Evolutionary conservation across 2,888 invertebrate genomes (phyloP).

Genomic region (Ctenicera cuprea): DNA sequence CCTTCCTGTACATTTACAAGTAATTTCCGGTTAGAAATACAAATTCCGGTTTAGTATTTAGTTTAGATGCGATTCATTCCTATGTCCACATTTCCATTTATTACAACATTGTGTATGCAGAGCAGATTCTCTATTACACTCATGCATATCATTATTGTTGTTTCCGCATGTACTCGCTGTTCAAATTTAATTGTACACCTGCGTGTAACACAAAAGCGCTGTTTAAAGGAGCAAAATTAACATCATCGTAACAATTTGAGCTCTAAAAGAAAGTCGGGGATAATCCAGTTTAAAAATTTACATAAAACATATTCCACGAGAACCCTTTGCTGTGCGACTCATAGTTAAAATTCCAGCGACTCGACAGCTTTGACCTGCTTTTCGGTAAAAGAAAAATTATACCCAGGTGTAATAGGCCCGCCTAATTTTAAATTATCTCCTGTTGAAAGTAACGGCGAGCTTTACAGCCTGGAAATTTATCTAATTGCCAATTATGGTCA

Average conservation of each 20-base stretch:
- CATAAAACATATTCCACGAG: not conserved
- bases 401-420: conserved; percentile 40
- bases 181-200: conserved; percentile 21
- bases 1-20: conserved; percentile 42
- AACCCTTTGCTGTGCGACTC: not conserved
- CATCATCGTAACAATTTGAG: too few species aligned
- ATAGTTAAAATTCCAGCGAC: not conserved
- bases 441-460: conserved; percentile 54
- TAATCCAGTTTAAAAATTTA: too few species aligned
- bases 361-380: conserved; percentile 8
- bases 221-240: not conserved
- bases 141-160: conserved; percentile 31
- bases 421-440: conserved; percentile 56
- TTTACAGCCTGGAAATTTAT: conserved; percentile 52
- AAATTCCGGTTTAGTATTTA: conserved; percentile 41
- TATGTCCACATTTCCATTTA: conserved; percentile 29
- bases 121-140: conserved; percentile 21
- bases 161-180: conserved; percentile 28
- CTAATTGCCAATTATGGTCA: conserved; percentile 57
- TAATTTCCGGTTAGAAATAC: conserved; percentile 44
- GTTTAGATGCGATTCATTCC: conserved; percentile 41
- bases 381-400: conserved; percentile 3
- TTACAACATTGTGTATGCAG: conserved; percentile 36
- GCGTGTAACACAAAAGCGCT: conserved; percentile 2
- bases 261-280: too few species aligned